phyloP scores from a whole-genome alignment of 2,888 invertebrate species.

The Hoplodrina blanda region DNA sequence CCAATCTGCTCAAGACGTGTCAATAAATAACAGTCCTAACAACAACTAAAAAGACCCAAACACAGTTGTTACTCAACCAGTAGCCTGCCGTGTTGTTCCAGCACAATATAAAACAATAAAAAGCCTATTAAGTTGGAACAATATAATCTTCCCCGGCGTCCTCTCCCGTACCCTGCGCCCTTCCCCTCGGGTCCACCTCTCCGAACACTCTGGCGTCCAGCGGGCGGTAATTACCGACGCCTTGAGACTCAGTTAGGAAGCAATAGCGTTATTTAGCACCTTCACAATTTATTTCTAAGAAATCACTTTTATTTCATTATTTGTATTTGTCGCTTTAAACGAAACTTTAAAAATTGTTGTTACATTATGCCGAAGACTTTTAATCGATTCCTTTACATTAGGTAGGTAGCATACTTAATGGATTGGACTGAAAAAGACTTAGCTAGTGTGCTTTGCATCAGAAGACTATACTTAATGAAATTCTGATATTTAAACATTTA shows the following conservation, averaged over 20 bases:
- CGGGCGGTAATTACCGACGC: constrained; percentile 74
- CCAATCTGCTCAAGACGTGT: no score
- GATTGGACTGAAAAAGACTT: background rate
- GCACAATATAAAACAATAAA: constrained; percentile 79
- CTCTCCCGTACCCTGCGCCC: constrained; percentile 1
- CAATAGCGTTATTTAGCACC: constrained; percentile 72
- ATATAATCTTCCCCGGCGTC: constrained; percentile 66
- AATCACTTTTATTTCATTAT: constrained; percentile 57
- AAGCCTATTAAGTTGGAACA: constrained; percentile 75
- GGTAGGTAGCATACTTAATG: background rate
- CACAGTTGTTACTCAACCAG: constrained; percentile 26
- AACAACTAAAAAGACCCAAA: constrained; percentile 20
- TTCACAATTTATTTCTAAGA: constrained; percentile 63
- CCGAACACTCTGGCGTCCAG: constrained; percentile 57
- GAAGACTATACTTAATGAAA: no score
- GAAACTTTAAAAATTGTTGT: background rate
- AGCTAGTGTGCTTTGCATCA: no score
- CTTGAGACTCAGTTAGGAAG: constrained; percentile 69
- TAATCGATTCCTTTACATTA: background rate
- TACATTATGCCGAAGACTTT: background rate
- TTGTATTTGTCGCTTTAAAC: constrained; percentile 33
- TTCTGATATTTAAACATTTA: no score
- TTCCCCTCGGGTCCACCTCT: constrained; percentile 25
- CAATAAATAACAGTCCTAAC: background rate
- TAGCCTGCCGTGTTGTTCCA: constrained; percentile 46